phyloP scores from a whole-genome alignment of 2,888 invertebrate species.

The Stomorhina lunata region DNA sequence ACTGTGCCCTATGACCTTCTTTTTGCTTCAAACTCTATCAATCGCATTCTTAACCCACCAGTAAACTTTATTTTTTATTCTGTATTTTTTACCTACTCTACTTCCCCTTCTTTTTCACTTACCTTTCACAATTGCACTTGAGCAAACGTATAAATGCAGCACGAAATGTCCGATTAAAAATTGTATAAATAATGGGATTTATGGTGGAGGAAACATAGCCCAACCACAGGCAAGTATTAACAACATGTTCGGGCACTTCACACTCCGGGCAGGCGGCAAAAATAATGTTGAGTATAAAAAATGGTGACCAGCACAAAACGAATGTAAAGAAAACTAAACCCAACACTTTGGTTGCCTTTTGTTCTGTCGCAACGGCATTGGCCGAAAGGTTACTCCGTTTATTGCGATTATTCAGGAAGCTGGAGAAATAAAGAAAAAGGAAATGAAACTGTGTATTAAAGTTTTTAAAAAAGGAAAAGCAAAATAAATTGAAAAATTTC shows the following conservation, averaged over 20 bases:
- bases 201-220: conserved; percentile 96
- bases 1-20: background rate
- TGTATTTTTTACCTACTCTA: background rate
- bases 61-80: background rate
- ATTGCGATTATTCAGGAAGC: conserved; percentile 85
- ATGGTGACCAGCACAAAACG: conserved; percentile 95
- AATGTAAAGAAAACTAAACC: conserved; percentile 96
- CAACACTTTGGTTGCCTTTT: conserved; percentile 94
- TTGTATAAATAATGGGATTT: conserved; percentile 96
- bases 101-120: conserved; percentile 72
- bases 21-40: background rate
- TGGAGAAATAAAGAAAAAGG: conserved; percentile 73
- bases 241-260: conserved; percentile 85
- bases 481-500: conserved; percentile 12
- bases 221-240: conserved; percentile 92
- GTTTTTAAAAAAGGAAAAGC: conserved; percentile 8
- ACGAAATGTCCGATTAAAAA: conserved; percentile 94
- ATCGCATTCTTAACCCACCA: background rate
- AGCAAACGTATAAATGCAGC: conserved; percentile 90
- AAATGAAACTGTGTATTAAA: conserved; percentile 8
- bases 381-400: conserved; percentile 87
- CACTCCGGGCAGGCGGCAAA: conserved; percentile 92
- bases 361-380: conserved; percentile 93
- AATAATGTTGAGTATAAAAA: conserved; percentile 92
- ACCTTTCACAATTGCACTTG: conserved; percentile 89